These are phyloP conservation scores for Cyanistes caeruleus DNA, from an alignment of 2,113 vertebrate species.

Conservation along the genomic window DNA sequence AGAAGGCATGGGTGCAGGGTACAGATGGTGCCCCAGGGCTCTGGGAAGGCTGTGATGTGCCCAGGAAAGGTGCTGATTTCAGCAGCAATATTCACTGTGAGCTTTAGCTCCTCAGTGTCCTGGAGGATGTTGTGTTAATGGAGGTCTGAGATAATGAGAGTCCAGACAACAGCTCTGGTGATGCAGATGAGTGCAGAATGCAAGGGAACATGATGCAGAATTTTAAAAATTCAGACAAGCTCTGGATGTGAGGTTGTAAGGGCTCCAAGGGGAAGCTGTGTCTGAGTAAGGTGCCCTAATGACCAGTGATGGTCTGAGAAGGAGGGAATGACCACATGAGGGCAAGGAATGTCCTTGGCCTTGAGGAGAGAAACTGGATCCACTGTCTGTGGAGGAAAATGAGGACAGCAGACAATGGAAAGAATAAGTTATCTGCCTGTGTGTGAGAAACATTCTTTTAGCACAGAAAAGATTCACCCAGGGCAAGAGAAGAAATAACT, in stretches of 20 bases:
- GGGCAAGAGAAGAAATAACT: constrained; percentile 24
- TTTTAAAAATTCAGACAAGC: constrained; percentile 4
- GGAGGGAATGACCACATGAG: background rate
- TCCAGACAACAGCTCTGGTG: background rate
- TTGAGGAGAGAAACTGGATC: background rate
- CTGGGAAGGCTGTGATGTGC: background rate
- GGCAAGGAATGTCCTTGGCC: background rate
- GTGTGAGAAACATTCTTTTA: constrained; percentile 5
- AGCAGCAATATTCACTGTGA: background rate
- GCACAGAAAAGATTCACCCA: background rate
- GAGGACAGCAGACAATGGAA: background rate
- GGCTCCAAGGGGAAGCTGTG: background rate
- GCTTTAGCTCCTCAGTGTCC: background rate
- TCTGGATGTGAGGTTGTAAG: background rate
- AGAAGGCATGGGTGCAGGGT: fast-evolving
- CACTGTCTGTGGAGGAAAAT: background rate
- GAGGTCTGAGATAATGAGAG: constrained; percentile 2
- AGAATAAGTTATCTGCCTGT: constrained; percentile 5
- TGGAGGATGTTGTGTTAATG: background rate
- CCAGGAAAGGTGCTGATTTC: background rate
- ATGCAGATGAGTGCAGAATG: background rate
- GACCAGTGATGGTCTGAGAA: background rate
- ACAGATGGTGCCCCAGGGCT: background rate
- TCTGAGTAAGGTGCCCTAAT: background rate
- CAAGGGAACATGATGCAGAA: background rate